phyloP scores from a whole-genome alignment of 2,888 invertebrate species.

The Nezara viridula region DNA sequence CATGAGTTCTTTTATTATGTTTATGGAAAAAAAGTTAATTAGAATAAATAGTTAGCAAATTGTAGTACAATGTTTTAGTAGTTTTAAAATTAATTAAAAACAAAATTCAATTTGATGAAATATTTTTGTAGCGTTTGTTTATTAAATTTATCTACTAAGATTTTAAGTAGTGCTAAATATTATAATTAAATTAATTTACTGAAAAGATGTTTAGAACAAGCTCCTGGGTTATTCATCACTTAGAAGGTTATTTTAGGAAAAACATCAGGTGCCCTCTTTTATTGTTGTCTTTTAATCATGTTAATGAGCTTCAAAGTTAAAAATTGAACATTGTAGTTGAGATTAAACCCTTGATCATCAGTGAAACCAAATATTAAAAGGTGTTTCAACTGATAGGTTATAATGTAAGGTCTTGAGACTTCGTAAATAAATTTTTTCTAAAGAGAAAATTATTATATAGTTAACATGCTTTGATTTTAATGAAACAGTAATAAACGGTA shows the following conservation, averaged over 20 bases:
- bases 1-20: constrained; percentile 35
- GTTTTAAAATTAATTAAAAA: background rate
- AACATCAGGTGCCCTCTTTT: background rate
- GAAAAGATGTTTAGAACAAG: background rate
- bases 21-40: constrained; percentile 12
- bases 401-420: background rate
- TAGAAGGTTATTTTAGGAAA: background rate
- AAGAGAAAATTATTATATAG: background rate
- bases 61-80: background rate
- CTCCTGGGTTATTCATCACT: background rate
- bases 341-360: background rate
- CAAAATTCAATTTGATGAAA: background rate
- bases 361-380: background rate
- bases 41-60: background rate
- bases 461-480: background rate
- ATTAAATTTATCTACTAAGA: background rate
- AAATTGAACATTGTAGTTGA: background rate
- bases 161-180: background rate
- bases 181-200: background rate
- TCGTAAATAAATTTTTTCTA: background rate
- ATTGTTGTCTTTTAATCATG: background rate
- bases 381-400: background rate
- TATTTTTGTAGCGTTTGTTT: background rate
- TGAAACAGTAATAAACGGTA: background rate
- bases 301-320: background rate